Evolutionary conservation across 2,797 vertebrate genomes (phyloP), one percentile per base, ranked within the genome.

Genomic region (Oceanodroma leucorhoa): DNA sequence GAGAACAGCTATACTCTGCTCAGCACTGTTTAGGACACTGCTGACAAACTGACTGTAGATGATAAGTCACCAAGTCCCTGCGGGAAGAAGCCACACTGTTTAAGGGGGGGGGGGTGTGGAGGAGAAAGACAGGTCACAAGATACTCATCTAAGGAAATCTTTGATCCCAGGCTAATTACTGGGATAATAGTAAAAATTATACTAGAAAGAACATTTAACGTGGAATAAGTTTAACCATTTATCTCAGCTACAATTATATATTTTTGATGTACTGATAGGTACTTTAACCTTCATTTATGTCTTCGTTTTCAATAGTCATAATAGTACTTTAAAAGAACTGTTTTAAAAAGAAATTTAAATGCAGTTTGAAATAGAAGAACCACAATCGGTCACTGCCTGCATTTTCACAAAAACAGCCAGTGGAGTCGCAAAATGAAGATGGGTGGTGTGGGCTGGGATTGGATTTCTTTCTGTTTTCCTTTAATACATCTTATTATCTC

Each of bases 1-100:
- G 66, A 94, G 62, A 93, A 87, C 55, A 66, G 58, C 62, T 76
- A 46, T 50, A 77, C 41, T 62, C 83, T 46, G 38, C 83, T 79
- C 70, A 82, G 73, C 26, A 23, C 26, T 70, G 40, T 32, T 93
- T 40, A 96, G 70, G 62, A 88, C 66, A 41, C 40, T 71, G 65
- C 65, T 36, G 87, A 91, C 77, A 76, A 87, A 90, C 53, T 64
- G 77, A 73, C 66, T 90, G 40, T 4, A 50, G 40, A 62, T 70
- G 18, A 69, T 70, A 51, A 82, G 62, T 69, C 66, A 78, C 20
- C 69, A 67, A 80, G 24, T 34, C 51, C 55, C 54, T 45, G 55
- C 54, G 83, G 83, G 55, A 92, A 93, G 61, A 89, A 89, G 34
- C 3, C 7, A 45, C 14, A 30, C 20, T 23, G 5, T 40, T 71